phyloP scores from a whole-genome alignment of 2,797 vertebrate species.

The Limosa lapponica region DNA sequence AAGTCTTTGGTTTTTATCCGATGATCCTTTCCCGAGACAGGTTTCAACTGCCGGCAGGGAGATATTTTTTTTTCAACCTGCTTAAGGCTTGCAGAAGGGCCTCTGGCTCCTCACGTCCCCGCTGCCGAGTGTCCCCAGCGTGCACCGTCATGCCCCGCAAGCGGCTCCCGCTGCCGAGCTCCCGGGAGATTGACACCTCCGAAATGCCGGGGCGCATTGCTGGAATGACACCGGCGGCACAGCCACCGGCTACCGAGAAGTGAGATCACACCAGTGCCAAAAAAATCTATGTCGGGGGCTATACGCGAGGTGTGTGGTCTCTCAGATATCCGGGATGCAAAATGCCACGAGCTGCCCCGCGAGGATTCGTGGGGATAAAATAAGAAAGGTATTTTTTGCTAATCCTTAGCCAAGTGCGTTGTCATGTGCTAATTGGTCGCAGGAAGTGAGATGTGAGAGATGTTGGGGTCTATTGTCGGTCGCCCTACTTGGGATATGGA shows the following conservation, averaged over 20 bases:
- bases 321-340: not conserved
- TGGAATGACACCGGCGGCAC: not conserved
- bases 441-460: not conserved
- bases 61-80: not conserved
- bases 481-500: not conserved
- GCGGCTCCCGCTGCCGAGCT: not conserved
- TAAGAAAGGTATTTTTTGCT: not conserved
- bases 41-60: not conserved
- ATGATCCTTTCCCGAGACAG: not conserved
- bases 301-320: not conserved
- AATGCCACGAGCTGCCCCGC: not conserved
- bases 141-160: not conserved
- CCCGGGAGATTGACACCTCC: not conserved
- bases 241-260: not conserved
- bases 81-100: not conserved
- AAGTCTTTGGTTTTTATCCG: conserved; percentile 10
- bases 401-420: not conserved
- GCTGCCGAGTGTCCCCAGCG: not conserved
- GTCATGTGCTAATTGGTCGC: not conserved
- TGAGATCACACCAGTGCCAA: fast-evolving
- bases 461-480: not conserved
- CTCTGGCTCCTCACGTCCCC: not conserved
- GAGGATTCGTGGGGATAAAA: not conserved
- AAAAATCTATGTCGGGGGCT: not conserved
- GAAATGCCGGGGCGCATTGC: not conserved